Evolutionary conservation across 2,797 vertebrate species (phyloP).

Genomic region (Bucorvus abyssinicus): DNA sequence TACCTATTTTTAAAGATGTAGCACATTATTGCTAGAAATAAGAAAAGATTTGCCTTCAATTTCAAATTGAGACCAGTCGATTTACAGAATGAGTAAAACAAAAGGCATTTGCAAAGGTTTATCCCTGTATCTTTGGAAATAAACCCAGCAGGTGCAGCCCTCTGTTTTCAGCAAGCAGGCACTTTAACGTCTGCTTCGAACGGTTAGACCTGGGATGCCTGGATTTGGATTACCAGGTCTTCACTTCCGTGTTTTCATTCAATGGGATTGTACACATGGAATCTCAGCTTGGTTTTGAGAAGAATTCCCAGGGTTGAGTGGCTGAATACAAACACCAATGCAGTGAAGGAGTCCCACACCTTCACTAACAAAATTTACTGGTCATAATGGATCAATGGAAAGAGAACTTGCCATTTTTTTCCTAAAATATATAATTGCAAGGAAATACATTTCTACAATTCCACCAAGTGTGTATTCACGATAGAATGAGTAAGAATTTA

Average conservation of each 20-base stretch:
- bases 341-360: fast-evolving
- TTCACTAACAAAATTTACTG: neutral
- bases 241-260: neutral
- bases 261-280: neutral
- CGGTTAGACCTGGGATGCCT: neutral
- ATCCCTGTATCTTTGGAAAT: neutral
- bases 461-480: neutral
- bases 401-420: neutral
- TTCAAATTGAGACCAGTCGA: neutral
- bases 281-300: neutral
- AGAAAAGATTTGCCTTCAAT: neutral
- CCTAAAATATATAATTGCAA: neutral
- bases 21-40: neutral
- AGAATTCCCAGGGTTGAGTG: neutral
- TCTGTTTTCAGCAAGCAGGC: neutral
- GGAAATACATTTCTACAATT: neutral
- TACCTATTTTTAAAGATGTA: neutral
- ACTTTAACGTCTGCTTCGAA: neutral
- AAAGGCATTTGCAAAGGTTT: neutral
- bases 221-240: neutral
- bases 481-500: neutral
- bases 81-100: neutral
- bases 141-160: conserved; percentile 24
- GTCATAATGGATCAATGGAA: neutral
- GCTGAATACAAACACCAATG: neutral